Evolutionary conservation across 2,113 vertebrate species (phyloP).

Genomic region (Myodes glareolus): DNA sequence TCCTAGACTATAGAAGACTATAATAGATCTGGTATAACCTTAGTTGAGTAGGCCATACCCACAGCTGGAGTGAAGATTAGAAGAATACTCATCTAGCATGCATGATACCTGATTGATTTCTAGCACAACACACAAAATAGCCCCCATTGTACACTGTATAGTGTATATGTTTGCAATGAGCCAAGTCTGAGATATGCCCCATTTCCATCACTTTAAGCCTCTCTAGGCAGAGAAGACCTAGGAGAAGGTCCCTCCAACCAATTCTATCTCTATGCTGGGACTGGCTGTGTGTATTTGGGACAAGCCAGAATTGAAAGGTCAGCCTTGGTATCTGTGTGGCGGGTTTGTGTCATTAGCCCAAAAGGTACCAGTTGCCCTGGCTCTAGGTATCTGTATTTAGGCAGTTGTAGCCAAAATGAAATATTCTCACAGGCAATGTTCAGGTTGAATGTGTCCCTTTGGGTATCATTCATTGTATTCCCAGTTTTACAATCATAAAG

Average conservation of each 20-base stretch:
- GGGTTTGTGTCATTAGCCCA: background rate
- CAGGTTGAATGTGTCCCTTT: background rate
- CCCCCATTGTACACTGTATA: background rate
- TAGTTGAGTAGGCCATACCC: too few species aligned
- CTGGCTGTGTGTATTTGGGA: background rate
- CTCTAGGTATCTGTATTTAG: background rate
- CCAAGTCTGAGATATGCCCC: background rate
- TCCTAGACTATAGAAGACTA: too few species aligned
- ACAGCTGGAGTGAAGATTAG: too few species aligned
- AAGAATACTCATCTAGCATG: too few species aligned
- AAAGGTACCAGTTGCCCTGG: background rate
- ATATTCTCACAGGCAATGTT: background rate
- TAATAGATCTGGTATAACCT: too few species aligned
- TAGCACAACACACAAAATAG: too few species aligned
- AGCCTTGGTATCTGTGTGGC: background rate
- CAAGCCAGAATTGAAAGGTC: background rate
- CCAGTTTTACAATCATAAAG: background rate
- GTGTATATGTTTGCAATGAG: background rate
- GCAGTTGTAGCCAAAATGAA: background rate
- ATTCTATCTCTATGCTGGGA: background rate
- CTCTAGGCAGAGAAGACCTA: background rate
- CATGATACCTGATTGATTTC: too few species aligned
- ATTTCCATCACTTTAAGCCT: background rate
- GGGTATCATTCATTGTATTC: background rate
- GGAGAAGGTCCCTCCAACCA: background rate